phyloP scores from a whole-genome alignment of 2,888 invertebrate species.

The Nesidiocoris tenuis region DNA sequence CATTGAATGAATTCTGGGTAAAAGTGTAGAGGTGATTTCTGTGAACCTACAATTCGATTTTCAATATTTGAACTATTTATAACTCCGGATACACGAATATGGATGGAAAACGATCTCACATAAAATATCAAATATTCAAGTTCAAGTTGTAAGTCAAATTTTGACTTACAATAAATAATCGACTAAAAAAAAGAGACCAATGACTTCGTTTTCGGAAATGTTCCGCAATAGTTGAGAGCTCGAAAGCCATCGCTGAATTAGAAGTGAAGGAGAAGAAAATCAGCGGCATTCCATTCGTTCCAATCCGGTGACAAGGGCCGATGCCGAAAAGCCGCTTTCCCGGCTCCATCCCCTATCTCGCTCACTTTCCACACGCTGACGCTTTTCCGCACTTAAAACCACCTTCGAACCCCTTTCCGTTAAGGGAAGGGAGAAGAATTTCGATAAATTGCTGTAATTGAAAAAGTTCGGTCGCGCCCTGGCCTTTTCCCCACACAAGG shows the following conservation, averaged over 20 bases:
- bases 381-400: neutral
- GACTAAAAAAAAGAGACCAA: too few species aligned
- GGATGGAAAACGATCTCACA: too few species aligned
- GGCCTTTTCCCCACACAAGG: neutral
- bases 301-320: neutral
- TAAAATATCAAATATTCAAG: too few species aligned
- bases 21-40: too few species aligned
- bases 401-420: neutral
- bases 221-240: too few species aligned
- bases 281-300: neutral
- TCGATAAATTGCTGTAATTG: constrained; percentile 14
- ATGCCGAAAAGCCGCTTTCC: neutral
- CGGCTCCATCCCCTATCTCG: neutral
- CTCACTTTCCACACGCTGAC: neutral
- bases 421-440: neutral
- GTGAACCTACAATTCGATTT: too few species aligned
- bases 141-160: too few species aligned
- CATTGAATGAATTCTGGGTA: too few species aligned
- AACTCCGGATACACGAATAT: too few species aligned
- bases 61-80: too few species aligned
- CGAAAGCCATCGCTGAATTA: neutral
- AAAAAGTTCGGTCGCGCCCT: constrained; percentile 4
- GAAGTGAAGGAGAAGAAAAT: neutral
- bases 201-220: too few species aligned
- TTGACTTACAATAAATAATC: too few species aligned